A percentile compares a stretch with the other conserved stretches of the same genome.
phyloP scores from a whole-genome alignment of 2,888 invertebrate species.

The Heliconius charithonia region DNA sequence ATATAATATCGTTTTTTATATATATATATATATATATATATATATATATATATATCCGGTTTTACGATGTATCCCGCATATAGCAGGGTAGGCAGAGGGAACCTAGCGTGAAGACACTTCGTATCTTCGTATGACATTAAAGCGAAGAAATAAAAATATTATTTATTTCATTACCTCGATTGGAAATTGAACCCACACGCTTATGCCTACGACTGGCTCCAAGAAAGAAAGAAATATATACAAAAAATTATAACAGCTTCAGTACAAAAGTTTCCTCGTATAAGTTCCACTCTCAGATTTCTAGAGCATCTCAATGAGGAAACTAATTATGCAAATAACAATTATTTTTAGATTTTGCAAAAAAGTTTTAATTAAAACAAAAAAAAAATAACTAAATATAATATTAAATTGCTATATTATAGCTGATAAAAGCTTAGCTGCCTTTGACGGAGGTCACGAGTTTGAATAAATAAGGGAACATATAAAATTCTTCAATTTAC shows the following conservation, averaged over 20 bases:
- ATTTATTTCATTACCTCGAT: too few species aligned
- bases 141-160: too few species aligned
- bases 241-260: neutral
- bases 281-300: neutral
- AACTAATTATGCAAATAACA: conserved; percentile 9
- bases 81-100: too few species aligned
- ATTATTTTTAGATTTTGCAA: conserved; percentile 2
- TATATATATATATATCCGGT: too few species aligned
- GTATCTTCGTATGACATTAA: too few species aligned
- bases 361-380: conserved; percentile 2
- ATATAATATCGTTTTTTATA: neutral
- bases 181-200: too few species aligned
- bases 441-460: neutral
- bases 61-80: too few species aligned
- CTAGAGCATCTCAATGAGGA: conserved; percentile 1
- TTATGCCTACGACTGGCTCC: too few species aligned
- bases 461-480: neutral
- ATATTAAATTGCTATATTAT: neutral
- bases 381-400: neutral
- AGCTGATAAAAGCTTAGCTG: too few species aligned
- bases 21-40: too few species aligned
- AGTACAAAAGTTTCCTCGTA: neutral
- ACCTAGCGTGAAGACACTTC: too few species aligned
- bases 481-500: neutral
- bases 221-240: too few species aligned